These are phyloP conservation scores for Cryptosula pallasiana DNA, from an alignment of 2,888 invertebrate genomes.

Conservation along the genomic window DNA sequence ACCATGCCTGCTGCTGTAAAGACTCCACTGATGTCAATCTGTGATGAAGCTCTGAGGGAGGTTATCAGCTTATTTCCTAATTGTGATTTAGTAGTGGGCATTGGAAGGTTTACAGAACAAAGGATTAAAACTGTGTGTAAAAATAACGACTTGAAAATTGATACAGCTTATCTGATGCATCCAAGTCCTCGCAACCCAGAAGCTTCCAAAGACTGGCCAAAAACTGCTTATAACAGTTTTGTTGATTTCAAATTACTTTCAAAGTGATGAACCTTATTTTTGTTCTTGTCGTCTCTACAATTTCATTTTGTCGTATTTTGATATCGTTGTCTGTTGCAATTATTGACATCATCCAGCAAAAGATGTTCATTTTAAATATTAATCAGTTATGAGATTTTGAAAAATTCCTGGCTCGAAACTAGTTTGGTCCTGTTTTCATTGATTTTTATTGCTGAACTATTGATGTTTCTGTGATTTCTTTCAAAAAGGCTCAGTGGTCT, in stretches of 20 bases:
- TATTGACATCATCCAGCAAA: no score
- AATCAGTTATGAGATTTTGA: no score
- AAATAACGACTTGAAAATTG: conserved; percentile 21
- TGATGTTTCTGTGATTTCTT: no score
- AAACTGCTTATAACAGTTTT: conserved; percentile 57
- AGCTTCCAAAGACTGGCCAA: conserved; percentile 76
- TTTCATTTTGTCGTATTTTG: no score
- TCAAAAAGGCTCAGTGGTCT: no score
- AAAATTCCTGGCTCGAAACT: no score
- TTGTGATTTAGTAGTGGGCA: conserved; percentile 68
- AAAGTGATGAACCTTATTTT: no score
- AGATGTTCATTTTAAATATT: no score
- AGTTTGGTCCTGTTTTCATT: no score
- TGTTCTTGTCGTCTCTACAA: no score
- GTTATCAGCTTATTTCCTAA: conserved; percentile 64
- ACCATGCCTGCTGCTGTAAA: conserved; percentile 59
- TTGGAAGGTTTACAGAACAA: conserved; percentile 74
- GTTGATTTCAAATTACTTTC: not conserved
- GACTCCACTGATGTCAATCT: conserved; percentile 52
- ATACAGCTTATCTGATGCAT: conserved; percentile 59
- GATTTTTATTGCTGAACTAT: no score
- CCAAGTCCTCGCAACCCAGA: conserved; percentile 73
- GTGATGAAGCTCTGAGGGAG: conserved; percentile 67
- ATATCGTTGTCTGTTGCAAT: no score
- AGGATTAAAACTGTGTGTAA: conserved; percentile 61